Evolutionary conservation across 1,140 invertebrate species (phyloP).

Genomic region (Venustaconcha ellipsiformis): DNA sequence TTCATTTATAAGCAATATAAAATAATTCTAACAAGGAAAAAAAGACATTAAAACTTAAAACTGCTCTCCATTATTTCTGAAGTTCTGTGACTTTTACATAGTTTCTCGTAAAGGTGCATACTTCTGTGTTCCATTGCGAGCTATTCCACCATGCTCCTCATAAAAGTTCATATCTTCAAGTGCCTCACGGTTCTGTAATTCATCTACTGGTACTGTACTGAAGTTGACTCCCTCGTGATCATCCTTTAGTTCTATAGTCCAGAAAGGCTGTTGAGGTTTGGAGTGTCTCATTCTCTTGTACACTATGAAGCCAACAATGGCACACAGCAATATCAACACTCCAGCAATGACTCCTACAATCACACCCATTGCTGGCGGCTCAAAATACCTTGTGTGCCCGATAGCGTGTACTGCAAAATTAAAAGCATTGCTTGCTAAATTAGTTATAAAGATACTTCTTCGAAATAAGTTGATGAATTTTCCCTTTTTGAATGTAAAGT

Average conservation of each 20-base stretch:
- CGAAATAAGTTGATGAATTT: too few species aligned
- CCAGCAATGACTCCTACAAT: background rate
- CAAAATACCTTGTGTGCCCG: background rate
- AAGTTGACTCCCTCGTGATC: conserved; percentile 31
- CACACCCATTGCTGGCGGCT: background rate
- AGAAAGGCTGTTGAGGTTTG: conserved; percentile 7
- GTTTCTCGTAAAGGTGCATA: too few species aligned
- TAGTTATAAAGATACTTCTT: too few species aligned
- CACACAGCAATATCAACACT: background rate
- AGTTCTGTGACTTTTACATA: too few species aligned
- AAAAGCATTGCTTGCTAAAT: too few species aligned
- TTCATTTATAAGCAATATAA: too few species aligned
- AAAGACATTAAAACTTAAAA: too few species aligned
- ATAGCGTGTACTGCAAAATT: too few species aligned
- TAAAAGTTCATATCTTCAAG: conserved; percentile 20
- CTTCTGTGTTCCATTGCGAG: too few species aligned
- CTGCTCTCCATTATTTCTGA: too few species aligned
- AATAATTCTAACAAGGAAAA: too few species aligned
- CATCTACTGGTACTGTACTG: conserved; percentile 24
- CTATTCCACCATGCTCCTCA: conserved; percentile 7
- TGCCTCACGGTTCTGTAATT: conserved; percentile 9
- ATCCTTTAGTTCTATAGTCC: conserved; percentile 29
- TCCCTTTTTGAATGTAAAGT: too few species aligned
- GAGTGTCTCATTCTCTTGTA: background rate
- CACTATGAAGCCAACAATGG: background rate